Evolutionary conservation across 2,113 vertebrate genomes (phyloP).

Genomic region (Eleginops maclovinus): DNA sequence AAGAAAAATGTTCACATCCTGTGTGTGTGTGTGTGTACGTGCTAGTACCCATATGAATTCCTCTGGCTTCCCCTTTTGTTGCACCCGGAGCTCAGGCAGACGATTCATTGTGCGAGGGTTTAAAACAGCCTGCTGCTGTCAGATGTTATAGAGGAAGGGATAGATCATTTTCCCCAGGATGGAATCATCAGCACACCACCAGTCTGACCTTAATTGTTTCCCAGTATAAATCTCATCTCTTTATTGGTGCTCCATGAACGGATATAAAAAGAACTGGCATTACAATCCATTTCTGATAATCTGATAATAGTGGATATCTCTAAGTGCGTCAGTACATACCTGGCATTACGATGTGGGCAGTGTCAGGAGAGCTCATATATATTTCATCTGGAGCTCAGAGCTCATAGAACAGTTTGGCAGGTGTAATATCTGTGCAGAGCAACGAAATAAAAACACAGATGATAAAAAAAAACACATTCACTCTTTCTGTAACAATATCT

Average conservation of each 20-base stretch:
- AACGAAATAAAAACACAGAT: too few species aligned
- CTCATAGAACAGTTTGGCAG: too few species aligned
- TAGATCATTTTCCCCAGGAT: conserved; percentile 63
- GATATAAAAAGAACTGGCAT: background rate
- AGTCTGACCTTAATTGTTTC: conserved; percentile 56
- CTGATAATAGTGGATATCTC: too few species aligned
- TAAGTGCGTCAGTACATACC: too few species aligned
- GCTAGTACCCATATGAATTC: conserved; percentile 28
- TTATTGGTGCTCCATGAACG: background rate
- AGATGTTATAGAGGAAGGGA: conserved; percentile 65
- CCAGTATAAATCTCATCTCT: conserved; percentile 50
- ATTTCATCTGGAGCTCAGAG: too few species aligned
- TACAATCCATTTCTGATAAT: too few species aligned
- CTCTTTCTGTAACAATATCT: too few species aligned
- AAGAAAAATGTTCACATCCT: conserved; percentile 23
- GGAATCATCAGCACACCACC: conserved; percentile 37
- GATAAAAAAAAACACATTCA: too few species aligned
- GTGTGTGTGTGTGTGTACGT: conserved; percentile 15
- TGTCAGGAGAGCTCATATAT: too few species aligned
- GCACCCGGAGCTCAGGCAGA: conserved; percentile 38
- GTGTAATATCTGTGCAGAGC: too few species aligned
- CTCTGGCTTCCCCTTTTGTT: conserved; percentile 38
- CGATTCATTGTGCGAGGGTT: conserved; percentile 45
- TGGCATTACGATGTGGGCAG: too few species aligned
- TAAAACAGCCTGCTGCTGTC: conserved; percentile 70